Percentiles rank a stretch among this genome's conserved stretches.
Conservation (phyloP, 37 sponge, comb jelly and placozoan genomes). For the Haliclona indistincta region DNA sequence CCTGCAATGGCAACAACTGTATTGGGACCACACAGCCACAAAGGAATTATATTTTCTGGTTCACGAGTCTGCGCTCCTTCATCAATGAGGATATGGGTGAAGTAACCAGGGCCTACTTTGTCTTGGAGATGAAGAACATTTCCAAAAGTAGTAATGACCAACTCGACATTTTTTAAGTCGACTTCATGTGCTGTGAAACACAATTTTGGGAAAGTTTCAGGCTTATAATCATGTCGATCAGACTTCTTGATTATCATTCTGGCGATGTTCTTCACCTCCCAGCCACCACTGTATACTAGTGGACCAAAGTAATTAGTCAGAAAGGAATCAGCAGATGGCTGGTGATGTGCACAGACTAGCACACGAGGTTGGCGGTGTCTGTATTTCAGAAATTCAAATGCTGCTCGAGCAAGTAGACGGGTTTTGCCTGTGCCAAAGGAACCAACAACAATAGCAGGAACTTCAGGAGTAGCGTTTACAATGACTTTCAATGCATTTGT, state of each 20-base stretch:
- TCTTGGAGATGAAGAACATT: conserved; percentile 11
- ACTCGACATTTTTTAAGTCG: neutral
- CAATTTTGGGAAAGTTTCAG: neutral
- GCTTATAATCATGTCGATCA: neutral
- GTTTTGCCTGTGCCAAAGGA: conserved; percentile 86
- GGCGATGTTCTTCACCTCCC: neutral
- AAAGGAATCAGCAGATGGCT: conserved; percentile 64
- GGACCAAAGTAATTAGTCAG: conserved; percentile 52
- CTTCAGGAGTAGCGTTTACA: conserved; percentile 12
- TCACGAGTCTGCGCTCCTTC: conserved; percentile 79
- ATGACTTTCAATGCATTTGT: conserved; percentile 24
- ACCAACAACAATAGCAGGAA: conserved; percentile 47
- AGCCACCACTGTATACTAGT: neutral
- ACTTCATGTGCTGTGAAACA: neutral
- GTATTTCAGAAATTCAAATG: conserved; percentile 38
- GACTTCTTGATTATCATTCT: neutral
- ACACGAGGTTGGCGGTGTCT: conserved; percentile 4
- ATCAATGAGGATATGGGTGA: conserved; percentile 82
- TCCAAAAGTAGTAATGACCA: conserved; percentile 54
- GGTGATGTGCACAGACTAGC: conserved; percentile 68
- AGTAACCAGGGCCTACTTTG: conserved; percentile 15
- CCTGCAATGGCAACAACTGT: conserved; percentile 81
- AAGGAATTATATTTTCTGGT: conserved; percentile 64
- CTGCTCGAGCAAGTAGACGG: conserved; percentile 59
- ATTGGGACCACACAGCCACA: conserved; percentile 30